These are phyloP conservation scores for Dendrophyllia cribrosa DNA, from an alignment of 64 coral and sea anemone genomes.

Conservation along the genomic window DNA sequence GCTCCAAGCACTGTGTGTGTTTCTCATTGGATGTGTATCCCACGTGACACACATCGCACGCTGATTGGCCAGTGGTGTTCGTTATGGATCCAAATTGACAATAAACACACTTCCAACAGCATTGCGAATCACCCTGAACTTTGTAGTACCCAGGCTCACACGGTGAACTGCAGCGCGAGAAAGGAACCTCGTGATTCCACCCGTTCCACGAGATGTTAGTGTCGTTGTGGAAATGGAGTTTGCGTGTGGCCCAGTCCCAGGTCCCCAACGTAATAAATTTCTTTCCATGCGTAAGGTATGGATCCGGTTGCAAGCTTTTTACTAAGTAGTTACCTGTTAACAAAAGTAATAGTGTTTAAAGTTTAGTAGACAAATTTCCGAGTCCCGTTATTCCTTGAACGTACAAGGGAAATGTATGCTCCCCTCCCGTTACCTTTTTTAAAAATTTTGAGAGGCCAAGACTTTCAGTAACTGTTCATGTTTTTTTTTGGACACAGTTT, in stretches of 20 bases:
- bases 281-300: constrained; percentile 36
- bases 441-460: no score
- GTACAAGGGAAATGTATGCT: no score
- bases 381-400: no score
- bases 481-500: no score
- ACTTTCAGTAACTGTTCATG: no score
- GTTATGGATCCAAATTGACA: constrained; percentile 79
- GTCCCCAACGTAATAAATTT: constrained; percentile 72
- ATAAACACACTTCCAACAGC: constrained; percentile 81
- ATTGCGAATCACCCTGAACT: constrained; percentile 59
- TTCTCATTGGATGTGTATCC: constrained; percentile 75
- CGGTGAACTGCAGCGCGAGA: constrained; percentile 73
- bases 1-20: constrained; percentile 64
- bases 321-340: constrained; percentile 80
- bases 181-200: constrained; percentile 45
- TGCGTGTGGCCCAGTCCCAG: constrained; percentile 74
- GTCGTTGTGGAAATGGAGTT: constrained; percentile 61
- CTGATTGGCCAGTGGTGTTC: constrained; percentile 50
- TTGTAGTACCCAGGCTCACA: constrained; percentile 81
- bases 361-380: background rate
- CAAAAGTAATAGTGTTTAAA: background rate
- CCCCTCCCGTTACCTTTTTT: no score
- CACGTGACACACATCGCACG: constrained; percentile 50
- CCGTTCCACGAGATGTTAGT: constrained; percentile 77
- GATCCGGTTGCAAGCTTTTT: constrained; percentile 82